Conservation (phyloP, 2,888 invertebrate genomes). For the Metalampra italica region DNA sequence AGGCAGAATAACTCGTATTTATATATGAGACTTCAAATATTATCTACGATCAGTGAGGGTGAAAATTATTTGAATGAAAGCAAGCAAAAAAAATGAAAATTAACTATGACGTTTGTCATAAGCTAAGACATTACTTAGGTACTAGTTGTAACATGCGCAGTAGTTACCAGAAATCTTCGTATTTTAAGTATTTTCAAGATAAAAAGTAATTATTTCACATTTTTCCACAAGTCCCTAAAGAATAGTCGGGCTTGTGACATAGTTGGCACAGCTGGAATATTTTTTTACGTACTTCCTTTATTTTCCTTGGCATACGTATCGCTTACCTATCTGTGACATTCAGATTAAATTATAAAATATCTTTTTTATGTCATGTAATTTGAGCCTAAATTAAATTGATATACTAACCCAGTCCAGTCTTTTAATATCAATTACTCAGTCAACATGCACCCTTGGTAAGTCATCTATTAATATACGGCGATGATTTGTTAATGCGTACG, state of each 20-base stretch:
- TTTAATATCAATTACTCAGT: constrained; percentile 36
- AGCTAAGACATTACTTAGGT: no score
- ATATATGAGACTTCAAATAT: no score
- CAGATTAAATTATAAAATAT: background rate
- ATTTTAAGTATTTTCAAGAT: no score
- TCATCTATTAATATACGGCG: constrained; percentile 30
- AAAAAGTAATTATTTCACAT: constrained; percentile 5
- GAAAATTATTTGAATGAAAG: no score
- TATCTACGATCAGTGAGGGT: no score
- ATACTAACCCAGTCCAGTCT: constrained; percentile 12
- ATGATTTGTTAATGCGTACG: constrained; percentile 30
- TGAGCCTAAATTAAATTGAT: background rate
- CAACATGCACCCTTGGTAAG: constrained; percentile 24
- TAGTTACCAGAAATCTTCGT: no score
- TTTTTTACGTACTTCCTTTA: constrained; percentile 45
- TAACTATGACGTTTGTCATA: no score
- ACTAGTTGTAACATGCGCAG: no score
- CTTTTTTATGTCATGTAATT: background rate
- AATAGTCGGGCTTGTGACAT: constrained; percentile 51
- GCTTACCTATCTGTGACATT: constrained; percentile 4
- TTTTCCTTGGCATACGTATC: constrained; percentile 8
- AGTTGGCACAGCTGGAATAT: constrained; percentile 56
- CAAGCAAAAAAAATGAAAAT: no score
- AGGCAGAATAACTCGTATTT: no score
- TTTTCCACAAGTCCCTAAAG: constrained; percentile 44